These are phyloP conservation scores for Poeciliopsis gracilis DNA, from an alignment of 2,797 vertebrate species.

Conservation along the genomic window DNA sequence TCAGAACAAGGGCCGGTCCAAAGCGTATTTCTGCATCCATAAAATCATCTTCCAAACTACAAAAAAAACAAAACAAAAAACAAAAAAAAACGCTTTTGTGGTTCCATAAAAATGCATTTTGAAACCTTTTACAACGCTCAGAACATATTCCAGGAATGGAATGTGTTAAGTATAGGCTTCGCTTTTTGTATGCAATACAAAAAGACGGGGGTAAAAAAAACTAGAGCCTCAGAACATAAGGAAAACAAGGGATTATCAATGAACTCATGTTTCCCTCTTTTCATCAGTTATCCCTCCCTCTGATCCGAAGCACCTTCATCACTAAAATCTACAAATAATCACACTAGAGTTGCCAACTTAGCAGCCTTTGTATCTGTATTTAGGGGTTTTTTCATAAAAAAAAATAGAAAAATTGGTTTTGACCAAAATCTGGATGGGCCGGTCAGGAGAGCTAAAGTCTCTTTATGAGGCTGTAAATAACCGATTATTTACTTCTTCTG, in stretches of 20 bases:
- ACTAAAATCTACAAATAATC: not conserved
- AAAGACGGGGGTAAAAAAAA: not conserved
- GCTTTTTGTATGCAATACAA: not conserved
- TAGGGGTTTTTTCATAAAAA: too few species aligned
- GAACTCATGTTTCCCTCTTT: not conserved
- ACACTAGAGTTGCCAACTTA: too few species aligned
- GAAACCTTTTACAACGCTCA: not conserved
- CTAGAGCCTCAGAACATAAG: not conserved
- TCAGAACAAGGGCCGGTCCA: not conserved
- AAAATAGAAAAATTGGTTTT: not conserved
- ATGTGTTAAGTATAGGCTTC: not conserved
- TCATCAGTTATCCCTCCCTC: not conserved
- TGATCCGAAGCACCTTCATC: not conserved
- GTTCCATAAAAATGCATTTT: not conserved
- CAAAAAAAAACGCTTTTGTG: not conserved
- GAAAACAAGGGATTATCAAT: not conserved
- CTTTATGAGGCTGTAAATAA: not conserved
- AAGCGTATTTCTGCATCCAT: not conserved
- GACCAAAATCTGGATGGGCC: not conserved
- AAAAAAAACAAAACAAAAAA: not conserved
- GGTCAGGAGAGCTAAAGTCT: too few species aligned
- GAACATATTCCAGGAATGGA: not conserved
- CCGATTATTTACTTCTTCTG: not conserved
- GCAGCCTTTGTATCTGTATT: too few species aligned
- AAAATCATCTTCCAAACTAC: not conserved